These are phyloP conservation scores for Catocala fraxini DNA, from an alignment of 2,888 invertebrate genomes.

Conservation along the genomic window DNA sequence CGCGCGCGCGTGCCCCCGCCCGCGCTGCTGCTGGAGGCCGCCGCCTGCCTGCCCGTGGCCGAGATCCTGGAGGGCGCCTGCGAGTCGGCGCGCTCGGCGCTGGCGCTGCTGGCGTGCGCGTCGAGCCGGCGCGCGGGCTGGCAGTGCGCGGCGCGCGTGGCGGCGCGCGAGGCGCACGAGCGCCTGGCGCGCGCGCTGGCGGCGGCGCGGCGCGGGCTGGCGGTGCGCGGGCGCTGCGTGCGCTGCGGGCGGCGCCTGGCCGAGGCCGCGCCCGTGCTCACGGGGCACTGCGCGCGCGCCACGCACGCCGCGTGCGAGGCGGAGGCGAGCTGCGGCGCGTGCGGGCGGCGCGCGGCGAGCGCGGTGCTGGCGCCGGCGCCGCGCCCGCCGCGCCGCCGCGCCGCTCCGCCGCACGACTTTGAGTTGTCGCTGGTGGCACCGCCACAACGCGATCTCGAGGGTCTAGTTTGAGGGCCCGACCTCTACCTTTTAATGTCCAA, in stretches of 20 bases:
- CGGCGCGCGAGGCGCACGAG: slow-evolving; percentile 59
- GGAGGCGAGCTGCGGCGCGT: slow-evolving; percentile 64
- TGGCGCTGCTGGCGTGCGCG: slow-evolving; percentile 62
- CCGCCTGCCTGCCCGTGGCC: slow-evolving; percentile 64
- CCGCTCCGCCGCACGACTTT: slow-evolving; percentile 54
- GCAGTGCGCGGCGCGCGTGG: slow-evolving; percentile 57
- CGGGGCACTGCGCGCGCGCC: slow-evolving; percentile 76
- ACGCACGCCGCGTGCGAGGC: slow-evolving; percentile 66
- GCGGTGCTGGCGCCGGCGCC: slow-evolving; percentile 37
- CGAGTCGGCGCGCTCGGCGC: slow-evolving; percentile 62
- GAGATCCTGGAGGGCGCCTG: slow-evolving; percentile 52
- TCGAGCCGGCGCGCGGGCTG: slow-evolving; percentile 61
- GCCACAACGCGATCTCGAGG: slow-evolving; percentile 80
- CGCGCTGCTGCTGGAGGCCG: slow-evolving; percentile 60
- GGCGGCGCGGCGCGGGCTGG: slow-evolving; percentile 65
- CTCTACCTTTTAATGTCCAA: not conserved
- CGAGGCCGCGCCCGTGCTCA: slow-evolving; percentile 57
- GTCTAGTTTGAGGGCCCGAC: slow-evolving; percentile 57
- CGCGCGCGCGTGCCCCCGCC: slow-evolving; percentile 65
- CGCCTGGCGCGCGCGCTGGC: slow-evolving; percentile 67
- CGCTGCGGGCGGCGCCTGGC: slow-evolving; percentile 65
- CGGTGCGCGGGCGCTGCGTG: slow-evolving; percentile 71
- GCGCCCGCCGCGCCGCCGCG: slow-evolving; percentile 38
- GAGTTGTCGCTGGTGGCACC: slow-evolving; percentile 71
- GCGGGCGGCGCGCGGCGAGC: slow-evolving; percentile 63